Evolutionary conservation across 1,140 invertebrate species (phyloP), one percentile per base, ranked within the genome.

Genomic region (Chionoecetes opilio): DNA sequence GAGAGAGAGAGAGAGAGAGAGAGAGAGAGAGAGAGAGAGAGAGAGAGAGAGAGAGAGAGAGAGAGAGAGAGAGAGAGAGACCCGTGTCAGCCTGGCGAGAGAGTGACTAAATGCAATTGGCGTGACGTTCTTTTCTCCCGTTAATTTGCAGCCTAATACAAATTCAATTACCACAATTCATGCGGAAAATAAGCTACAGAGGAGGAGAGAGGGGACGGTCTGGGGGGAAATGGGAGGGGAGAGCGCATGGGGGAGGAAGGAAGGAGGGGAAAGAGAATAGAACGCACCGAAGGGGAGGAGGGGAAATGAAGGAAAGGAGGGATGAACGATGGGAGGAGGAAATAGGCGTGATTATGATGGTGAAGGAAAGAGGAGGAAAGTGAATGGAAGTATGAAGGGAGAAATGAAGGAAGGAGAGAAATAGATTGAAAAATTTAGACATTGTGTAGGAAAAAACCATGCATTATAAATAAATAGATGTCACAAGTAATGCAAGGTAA

Each of bases 131-230:
- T 95, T 95, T 93, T 95, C 91, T 91, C 82, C 82, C 94, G 85
- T 91, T 95, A 95, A 95, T 95, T 95, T 95, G 94, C 94, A 95
- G 94, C 94, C 94, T 95, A 95, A 95, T 95, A 95, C 94, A 95
- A 95, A 95, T 95, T 95, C 94, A 95, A 95, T 95, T 95, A 95
- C 94, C 85, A 95, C 94, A 95, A 95, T 95, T 95, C 94, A 95
- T 91, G 90, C 91, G 91, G 94, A 95, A 95, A 95, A 95, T 95
- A 95, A 95, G 94, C 91, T 95, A 95, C 85, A 87, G 94, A 41
- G 84, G 94, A 46, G 32, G 53, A 82, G 34, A 35, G 91, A 41
- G 94, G 53, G 91, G 53, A 29, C 6, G n/a, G 88, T 8, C 41
- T 63, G 90, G 8, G 85, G 84, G 38, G 32, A 37, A 34, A 35